Percentiles rank a stretch among this genome's conserved stretches.
Conservation (phyloP, 2,113 vertebrate genomes). For the Phrynosoma platyrhinos region DNA sequence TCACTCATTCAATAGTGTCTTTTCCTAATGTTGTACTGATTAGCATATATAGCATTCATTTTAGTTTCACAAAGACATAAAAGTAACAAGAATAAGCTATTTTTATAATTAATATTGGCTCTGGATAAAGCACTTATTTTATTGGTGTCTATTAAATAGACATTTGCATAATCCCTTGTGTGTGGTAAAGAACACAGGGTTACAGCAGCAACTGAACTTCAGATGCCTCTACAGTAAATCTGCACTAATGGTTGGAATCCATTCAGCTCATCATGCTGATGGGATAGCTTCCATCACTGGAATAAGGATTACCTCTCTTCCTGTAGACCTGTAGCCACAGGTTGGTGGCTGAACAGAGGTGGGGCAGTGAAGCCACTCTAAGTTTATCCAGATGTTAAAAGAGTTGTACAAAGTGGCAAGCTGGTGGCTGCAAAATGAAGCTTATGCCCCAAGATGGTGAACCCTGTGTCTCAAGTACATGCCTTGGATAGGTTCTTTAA, state of each 20-base stretch:
- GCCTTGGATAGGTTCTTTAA: too few relatives aligned
- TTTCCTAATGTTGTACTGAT: background rate
- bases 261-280: background rate
- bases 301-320: background rate
- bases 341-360: too few relatives aligned
- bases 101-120: background rate
- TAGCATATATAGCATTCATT: slow-evolving; percentile 3
- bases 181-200: background rate
- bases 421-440: too few relatives aligned
- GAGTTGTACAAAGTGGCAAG: too few relatives aligned
- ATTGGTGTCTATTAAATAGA: background rate
- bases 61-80: slow-evolving; percentile 1
- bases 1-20: background rate
- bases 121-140: background rate
- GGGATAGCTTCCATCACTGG: background rate
- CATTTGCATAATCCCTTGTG: background rate
- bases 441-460: too few relatives aligned
- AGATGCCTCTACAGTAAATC: background rate
- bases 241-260: background rate
- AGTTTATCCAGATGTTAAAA: too few relatives aligned
- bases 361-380: too few relatives aligned
- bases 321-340: too few relatives aligned
- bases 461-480: too few relatives aligned
- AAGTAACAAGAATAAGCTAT: slow-evolving; percentile 7
- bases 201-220: background rate